Conservation (phyloP, 2,797 vertebrate genomes). For the Acestrorhynchus altus region DNA sequence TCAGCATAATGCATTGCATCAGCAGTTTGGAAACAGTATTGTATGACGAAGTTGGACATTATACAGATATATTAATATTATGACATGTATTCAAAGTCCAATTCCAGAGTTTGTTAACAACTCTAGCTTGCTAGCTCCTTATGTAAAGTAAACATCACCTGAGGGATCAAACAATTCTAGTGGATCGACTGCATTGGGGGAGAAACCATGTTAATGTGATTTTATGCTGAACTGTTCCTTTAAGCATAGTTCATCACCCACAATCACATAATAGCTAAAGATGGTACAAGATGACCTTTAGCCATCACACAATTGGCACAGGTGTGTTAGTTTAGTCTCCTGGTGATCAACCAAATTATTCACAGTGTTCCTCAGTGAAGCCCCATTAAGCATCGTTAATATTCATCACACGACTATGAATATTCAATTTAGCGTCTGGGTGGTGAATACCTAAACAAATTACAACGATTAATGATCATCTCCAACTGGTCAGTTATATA, state of each 20-base stretch:
- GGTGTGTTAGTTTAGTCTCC: background rate
- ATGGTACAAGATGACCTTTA: background rate
- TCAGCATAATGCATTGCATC: too few relatives aligned
- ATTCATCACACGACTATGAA: slow-evolving; percentile 28
- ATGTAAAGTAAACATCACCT: too few relatives aligned
- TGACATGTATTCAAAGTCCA: too few relatives aligned
- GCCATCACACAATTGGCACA: background rate
- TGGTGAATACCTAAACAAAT: slow-evolving; percentile 37
- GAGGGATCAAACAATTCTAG: too few relatives aligned
- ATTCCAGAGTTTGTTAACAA: too few relatives aligned
- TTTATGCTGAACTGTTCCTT: background rate
- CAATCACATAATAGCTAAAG: background rate
- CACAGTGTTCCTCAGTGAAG: slow-evolving; percentile 19
- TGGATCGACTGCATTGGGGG: too few relatives aligned
- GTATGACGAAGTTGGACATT: too few relatives aligned
- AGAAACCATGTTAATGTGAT: too few relatives aligned
- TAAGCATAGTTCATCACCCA: background rate
- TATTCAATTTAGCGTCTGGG: slow-evolving; percentile 36
- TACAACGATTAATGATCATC: slow-evolving; percentile 38
- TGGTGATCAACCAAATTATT: slow-evolving; percentile 1
- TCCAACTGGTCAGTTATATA: slow-evolving; percentile 26
- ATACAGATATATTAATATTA: too few relatives aligned
- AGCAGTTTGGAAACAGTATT: too few relatives aligned
- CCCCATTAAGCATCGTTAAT: slow-evolving; percentile 37
- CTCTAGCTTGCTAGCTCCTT: too few relatives aligned